Conservation (phyloP, 2,888 invertebrate species). For the Drosophila picticornis region DNA sequence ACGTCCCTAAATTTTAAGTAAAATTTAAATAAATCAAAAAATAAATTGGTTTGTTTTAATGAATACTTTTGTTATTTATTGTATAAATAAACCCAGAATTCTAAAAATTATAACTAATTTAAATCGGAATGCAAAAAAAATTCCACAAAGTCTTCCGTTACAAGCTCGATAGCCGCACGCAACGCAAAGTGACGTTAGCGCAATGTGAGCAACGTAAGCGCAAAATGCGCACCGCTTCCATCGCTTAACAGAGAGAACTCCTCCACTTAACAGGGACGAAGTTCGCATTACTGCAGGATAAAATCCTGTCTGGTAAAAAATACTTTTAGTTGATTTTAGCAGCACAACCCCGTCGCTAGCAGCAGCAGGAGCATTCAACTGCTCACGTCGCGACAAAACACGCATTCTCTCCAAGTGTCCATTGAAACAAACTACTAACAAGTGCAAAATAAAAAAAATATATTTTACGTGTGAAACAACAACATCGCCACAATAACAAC, state of each 20-base stretch:
- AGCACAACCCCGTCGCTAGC: conserved; percentile 72
- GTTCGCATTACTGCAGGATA: conserved; percentile 49
- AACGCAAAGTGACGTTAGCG: conserved; percentile 10
- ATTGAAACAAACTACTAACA: conserved; percentile 42
- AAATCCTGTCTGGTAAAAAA: conserved; percentile 51
- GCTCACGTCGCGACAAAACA: conserved; percentile 56
- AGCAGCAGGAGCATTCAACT: conserved; percentile 52
- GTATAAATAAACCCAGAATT: neutral
- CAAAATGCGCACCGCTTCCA: conserved; percentile 11
- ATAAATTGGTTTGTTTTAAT: neutral
- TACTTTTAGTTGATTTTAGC: conserved; percentile 73
- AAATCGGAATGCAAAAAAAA: neutral
- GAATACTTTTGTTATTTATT: neutral
- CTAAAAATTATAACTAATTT: neutral
- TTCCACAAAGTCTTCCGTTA: neutral
- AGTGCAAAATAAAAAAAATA: conserved; percentile 37
- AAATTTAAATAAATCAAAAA: neutral
- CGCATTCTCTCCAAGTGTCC: conserved; percentile 48
- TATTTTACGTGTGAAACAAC: conserved; percentile 40
- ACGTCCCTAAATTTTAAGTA: neutral
- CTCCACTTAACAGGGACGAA: conserved; percentile 24
- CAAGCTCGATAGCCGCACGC: neutral
- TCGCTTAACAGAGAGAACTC: conserved; percentile 11
- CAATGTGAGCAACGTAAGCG: conserved; percentile 17
- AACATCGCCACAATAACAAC: conserved; percentile 36